Conservation (phyloP, 2,797 vertebrate genomes). For the Argyrosomus regius region DNA sequence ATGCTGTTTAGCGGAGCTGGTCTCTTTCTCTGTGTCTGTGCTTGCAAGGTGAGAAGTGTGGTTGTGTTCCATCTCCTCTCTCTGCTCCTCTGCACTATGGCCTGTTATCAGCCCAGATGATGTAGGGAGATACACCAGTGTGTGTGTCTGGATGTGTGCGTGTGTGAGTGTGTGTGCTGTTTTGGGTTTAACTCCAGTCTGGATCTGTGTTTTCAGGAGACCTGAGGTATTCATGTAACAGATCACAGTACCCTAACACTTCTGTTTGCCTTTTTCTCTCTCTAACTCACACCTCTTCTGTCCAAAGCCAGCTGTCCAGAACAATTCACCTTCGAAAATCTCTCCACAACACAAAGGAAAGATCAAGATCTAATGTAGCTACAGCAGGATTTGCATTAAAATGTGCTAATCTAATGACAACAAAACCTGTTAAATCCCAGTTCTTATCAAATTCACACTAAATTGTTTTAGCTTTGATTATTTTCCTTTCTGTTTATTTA, state of each 20-base stretch:
- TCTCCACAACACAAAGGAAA: conserved; percentile 35
- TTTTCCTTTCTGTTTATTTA: background rate
- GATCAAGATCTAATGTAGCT: conserved; percentile 15
- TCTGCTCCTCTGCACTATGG: conserved; percentile 60
- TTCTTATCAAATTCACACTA: background rate
- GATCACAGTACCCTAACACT: conserved; percentile 67
- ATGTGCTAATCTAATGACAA: conserved; percentile 1
- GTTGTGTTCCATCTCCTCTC: conserved; percentile 62
- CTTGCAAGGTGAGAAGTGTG: conserved; percentile 54
- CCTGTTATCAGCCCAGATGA: conserved; percentile 79
- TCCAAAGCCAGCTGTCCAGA: conserved; percentile 45
- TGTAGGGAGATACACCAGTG: conserved; percentile 62
- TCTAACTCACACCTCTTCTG: conserved; percentile 43
- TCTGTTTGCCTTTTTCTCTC: conserved; percentile 55
- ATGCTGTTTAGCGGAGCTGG: conserved; percentile 46
- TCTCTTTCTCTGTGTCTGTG: conserved; percentile 57
- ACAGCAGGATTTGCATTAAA: conserved; percentile 5
- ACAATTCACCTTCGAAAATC: conserved; percentile 39
- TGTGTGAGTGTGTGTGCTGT: conserved; percentile 31
- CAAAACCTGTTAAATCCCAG: background rate
- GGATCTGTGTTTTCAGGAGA: conserved; percentile 75
- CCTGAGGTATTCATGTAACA: conserved; percentile 65
- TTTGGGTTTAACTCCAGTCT: conserved; percentile 69
- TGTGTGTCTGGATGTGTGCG: conserved; percentile 22
- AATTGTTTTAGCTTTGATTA: background rate